Percentiles rank a stretch among this genome's conserved stretches.
These are phyloP conservation scores for Noctua fimbriata DNA, from an alignment of 2,888 invertebrate genomes.

Conservation along the genomic window DNA sequence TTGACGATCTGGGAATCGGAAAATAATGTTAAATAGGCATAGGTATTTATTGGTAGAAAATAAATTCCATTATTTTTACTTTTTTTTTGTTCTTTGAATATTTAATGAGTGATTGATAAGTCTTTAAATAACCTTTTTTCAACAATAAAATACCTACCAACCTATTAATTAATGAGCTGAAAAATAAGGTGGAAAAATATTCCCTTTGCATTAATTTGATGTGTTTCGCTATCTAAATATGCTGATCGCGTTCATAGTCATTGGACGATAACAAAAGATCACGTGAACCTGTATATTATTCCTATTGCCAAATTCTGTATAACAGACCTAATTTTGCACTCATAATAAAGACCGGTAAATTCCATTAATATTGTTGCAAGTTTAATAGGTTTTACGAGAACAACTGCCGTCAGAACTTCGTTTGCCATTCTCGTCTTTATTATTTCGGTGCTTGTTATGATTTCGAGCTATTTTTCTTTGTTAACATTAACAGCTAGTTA, in stretches of 20 bases:
- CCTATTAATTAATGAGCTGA: no score
- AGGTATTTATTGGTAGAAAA: no score
- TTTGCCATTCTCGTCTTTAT: slow-evolving; percentile 12
- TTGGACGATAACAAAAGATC: not conserved
- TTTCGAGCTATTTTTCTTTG: not conserved
- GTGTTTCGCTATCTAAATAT: not conserved
- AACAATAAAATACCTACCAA: no score
- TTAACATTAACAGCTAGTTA: not conserved
- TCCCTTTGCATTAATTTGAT: no score
- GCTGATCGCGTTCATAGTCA: not conserved
- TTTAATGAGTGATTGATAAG: no score
- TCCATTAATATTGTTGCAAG: slow-evolving; percentile 7
- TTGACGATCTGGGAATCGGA: no score
- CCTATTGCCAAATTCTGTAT: not conserved
- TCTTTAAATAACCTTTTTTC: no score
- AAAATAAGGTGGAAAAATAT: no score
- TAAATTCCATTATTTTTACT: no score
- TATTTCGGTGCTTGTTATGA: not conserved
- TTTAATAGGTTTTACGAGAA: not conserved
- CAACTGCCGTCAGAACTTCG: not conserved
- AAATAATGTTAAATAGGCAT: no score
- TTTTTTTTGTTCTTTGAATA: no score
- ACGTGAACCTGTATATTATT: not conserved
- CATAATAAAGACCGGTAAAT: not conserved
- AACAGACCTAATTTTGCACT: not conserved